Percentiles rank a stretch among this genome's conserved stretches.
Evolutionary conservation across 1,140 invertebrate genomes (phyloP).

Genomic region (Asbolus verrucosus): DNA sequence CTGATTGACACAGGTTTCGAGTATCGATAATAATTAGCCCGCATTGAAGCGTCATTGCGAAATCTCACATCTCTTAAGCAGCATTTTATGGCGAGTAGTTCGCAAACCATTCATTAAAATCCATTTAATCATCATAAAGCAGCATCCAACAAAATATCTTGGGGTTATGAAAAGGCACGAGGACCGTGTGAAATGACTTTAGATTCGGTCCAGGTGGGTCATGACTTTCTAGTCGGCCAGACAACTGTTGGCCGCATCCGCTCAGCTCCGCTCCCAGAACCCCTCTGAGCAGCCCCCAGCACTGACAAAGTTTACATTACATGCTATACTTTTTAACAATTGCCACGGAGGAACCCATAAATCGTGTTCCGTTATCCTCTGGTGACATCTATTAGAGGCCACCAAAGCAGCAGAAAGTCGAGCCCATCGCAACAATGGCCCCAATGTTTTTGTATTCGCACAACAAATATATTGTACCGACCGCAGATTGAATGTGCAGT

Average conservation of each 20-base stretch:
- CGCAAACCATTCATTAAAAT: conserved; percentile 45
- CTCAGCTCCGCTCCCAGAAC: conserved; percentile 11
- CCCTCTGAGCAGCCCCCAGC: conserved; percentile 4
- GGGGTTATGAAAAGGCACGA: conserved; percentile 47
- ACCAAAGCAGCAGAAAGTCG: conserved; percentile 44
- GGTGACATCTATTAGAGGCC: conserved; percentile 57
- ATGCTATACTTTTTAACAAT: conserved; percentile 53
- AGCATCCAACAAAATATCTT: conserved; percentile 42
- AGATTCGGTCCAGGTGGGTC: conserved; percentile 52
- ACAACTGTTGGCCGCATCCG: conserved; percentile 10
- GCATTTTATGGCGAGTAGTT: conserved; percentile 32
- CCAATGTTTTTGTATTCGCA: conserved; percentile 49
- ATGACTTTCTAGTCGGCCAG: conserved; percentile 48
- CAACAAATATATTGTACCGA: conserved; percentile 58
- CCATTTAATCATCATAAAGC: conserved; percentile 46
- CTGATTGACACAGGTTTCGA: too few species aligned
- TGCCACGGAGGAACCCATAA: conserved; percentile 52
- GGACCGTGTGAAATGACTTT: conserved; percentile 53
- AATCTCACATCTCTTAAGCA: conserved; percentile 3
- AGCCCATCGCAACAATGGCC: conserved; percentile 32
- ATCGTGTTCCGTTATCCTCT: conserved; percentile 47
- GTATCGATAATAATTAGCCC: too few species aligned
- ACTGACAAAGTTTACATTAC: conserved; percentile 52
- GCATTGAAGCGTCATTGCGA: conserved; percentile 1
- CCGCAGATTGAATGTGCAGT: conserved; percentile 58